Evolutionary conservation across 2,888 invertebrate genomes (phyloP).

Genomic region (Anoplius nigerrimus): DNA sequence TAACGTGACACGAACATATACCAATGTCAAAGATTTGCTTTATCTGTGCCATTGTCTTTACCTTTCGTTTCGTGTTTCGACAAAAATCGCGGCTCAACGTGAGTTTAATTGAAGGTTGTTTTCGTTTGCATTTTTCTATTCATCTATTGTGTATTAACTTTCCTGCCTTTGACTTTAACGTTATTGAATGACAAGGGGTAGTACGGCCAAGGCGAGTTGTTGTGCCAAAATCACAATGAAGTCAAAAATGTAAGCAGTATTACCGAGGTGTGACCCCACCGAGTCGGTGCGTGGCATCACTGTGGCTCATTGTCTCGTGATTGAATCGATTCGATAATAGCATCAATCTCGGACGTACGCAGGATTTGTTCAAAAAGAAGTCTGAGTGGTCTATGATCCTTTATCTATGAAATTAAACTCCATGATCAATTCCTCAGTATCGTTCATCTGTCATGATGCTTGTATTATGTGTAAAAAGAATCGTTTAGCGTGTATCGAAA

Average conservation of each 20-base stretch:
- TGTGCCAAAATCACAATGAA: background rate
- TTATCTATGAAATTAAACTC: background rate
- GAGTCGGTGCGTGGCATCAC: background rate
- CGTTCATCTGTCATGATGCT: no score
- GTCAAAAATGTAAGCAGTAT: conserved; percentile 41
- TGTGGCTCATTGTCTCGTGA: background rate
- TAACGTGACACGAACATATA: no score
- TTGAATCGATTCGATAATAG: background rate
- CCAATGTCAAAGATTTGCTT: no score
- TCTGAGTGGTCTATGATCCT: conserved; percentile 2
- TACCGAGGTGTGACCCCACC: conserved; percentile 28
- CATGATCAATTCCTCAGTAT: background rate
- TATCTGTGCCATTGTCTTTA: no score
- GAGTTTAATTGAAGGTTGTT: background rate
- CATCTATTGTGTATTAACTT: background rate
- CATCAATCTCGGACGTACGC: background rate
- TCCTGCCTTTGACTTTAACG: background rate
- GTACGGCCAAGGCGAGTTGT: background rate
- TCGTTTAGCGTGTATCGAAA: no score
- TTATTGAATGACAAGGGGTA: background rate
- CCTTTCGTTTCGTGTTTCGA: no score
- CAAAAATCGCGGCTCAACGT: background rate
- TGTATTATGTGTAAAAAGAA: no score
- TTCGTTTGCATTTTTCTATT: conserved; percentile 1
- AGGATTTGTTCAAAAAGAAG: background rate